These are phyloP conservation scores for Drosophila meridiana DNA, from an alignment of 2,888 invertebrate species.

Conservation along the genomic window DNA sequence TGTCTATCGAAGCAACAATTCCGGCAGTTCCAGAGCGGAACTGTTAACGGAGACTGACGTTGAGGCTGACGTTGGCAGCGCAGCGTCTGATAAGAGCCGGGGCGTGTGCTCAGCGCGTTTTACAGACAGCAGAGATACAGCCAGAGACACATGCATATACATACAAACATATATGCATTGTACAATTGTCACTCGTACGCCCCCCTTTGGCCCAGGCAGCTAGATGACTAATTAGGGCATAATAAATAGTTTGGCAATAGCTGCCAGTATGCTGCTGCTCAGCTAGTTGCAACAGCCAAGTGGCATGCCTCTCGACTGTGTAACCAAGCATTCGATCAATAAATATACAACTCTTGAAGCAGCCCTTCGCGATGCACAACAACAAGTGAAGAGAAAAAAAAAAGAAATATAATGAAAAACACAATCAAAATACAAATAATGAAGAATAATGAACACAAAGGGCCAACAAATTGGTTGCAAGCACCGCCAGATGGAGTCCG, in stretches of 20 bases:
- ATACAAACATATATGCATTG: background rate
- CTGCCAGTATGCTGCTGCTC: background rate
- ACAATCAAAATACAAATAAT: constrained; percentile 62
- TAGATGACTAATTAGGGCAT: constrained; percentile 68
- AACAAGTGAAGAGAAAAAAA: background rate
- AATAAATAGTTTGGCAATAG: constrained; percentile 42
- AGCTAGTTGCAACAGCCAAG: constrained; percentile 28
- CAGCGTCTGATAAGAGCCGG: constrained; percentile 50
- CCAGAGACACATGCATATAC: background rate
- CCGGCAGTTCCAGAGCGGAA: constrained; percentile 68
- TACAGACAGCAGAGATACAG: constrained; percentile 8
- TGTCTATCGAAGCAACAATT: constrained; percentile 55
- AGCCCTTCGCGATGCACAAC: constrained; percentile 16
- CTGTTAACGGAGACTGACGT: constrained; percentile 50
- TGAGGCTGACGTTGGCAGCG: constrained; percentile 41
- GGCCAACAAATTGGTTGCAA: constrained; percentile 24
- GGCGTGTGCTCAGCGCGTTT: constrained; percentile 32
- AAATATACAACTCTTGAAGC: constrained; percentile 57
- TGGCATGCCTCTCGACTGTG: constrained; percentile 60
- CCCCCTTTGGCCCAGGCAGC: constrained; percentile 17
- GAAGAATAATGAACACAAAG: constrained; percentile 58
- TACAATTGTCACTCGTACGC: constrained; percentile 58
- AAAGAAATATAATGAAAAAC: constrained; percentile 12
- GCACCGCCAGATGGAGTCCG: constrained; percentile 38
- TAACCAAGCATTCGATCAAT: constrained; percentile 51